phyloP scores from a whole-genome alignment of 2,113 vertebrate genomes.

The Alethe diademata region DNA sequence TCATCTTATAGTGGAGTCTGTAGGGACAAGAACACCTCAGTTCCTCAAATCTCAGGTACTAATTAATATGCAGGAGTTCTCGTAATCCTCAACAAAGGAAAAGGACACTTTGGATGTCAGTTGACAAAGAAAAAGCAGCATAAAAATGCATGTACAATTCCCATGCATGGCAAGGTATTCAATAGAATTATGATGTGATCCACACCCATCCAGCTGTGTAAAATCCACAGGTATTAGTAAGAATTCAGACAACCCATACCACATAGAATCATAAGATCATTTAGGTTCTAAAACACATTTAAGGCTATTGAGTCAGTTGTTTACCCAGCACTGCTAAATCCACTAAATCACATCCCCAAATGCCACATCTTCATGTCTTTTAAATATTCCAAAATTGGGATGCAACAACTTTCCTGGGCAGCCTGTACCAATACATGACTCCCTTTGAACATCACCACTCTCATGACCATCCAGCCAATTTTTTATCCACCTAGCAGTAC shows the following conservation, averaged over 20 bases:
- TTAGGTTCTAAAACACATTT: neutral
- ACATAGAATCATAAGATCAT: neutral
- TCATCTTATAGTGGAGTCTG: neutral
- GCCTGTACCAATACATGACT: neutral
- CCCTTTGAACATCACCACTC: neutral
- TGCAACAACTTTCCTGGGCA: neutral
- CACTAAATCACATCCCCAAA: neutral
- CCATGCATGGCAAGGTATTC: neutral
- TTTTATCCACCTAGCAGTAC: neutral
- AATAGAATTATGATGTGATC: neutral
- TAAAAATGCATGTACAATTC: neutral
- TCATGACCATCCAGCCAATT: neutral
- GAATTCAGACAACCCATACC: neutral
- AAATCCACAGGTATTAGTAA: rapidly evolving
- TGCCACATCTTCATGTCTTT: neutral
- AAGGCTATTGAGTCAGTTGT: neutral
- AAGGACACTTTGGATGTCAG: neutral
- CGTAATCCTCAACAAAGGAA: neutral
- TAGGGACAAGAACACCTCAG: neutral
- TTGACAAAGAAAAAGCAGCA: neutral
- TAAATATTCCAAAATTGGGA: neutral
- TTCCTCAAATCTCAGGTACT: neutral
- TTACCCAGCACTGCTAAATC: neutral
- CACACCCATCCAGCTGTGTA: neutral
- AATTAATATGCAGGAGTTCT: neutral